Percentiles rank a stretch among this genome's conserved stretches.
Evolutionary conservation across 2,797 vertebrate species (phyloP).

Genomic region (Acipenser oxyrinchus): DNA sequence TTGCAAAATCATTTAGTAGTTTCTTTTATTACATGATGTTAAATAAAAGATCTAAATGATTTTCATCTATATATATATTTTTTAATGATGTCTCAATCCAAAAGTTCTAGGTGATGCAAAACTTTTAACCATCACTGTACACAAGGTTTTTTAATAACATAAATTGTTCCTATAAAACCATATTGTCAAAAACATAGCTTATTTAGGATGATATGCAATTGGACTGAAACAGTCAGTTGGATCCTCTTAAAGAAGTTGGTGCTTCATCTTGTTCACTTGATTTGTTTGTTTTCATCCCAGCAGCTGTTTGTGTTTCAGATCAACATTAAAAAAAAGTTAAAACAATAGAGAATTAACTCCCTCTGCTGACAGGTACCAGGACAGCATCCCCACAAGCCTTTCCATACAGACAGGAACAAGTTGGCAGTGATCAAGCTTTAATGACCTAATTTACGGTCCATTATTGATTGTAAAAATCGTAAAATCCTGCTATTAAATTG

Average conservation of each 20-base stretch:
- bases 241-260: background rate
- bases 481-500: slow-evolving; percentile 54
- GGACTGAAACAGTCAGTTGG: too few species aligned
- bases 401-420: slow-evolving; percentile 43
- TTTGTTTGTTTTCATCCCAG: slow-evolving; percentile 25
- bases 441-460: slow-evolving; percentile 56
- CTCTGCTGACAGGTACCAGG: slow-evolving; percentile 78
- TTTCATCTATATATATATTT: too few species aligned
- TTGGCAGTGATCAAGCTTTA: slow-evolving; percentile 52
- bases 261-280: background rate
- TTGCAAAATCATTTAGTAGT: too few species aligned
- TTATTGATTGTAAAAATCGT: slow-evolving; percentile 60
- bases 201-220: too few species aligned
- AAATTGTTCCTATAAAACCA: too few species aligned
- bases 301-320: slow-evolving; percentile 31
- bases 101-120: too few species aligned
- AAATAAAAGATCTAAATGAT: too few species aligned
- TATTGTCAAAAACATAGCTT: too few species aligned
- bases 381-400: slow-evolving; percentile 56
- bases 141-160: too few species aligned
- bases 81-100: too few species aligned
- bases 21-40: too few species aligned
- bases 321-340: slow-evolving; percentile 40
- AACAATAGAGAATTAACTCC: slow-evolving; percentile 95
- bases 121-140: too few species aligned